Evolutionary conservation across 2,797 vertebrate genomes (phyloP).

Genomic region (Leuciscus waleckii): DNA sequence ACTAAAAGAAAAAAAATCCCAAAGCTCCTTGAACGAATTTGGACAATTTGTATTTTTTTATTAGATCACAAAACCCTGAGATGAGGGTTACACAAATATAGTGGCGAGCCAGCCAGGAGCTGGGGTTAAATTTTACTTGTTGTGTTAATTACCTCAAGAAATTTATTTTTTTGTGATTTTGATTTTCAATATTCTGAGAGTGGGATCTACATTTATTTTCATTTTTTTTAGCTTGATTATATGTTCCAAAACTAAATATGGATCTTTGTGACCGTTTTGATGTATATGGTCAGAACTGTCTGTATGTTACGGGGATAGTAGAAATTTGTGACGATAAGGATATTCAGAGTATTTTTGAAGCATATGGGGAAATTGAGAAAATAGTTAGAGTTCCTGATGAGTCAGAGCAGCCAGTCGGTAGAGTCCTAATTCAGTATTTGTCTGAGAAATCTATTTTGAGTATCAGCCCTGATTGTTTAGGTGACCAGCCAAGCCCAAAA

Average conservation of each 20-base stretch:
- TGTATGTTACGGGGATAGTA: background rate
- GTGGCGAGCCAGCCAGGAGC: background rate
- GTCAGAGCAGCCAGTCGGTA: background rate
- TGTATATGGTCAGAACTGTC: background rate
- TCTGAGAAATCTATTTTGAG: background rate
- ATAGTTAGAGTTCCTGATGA: background rate
- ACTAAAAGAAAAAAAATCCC: no score
- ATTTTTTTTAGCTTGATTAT: background rate
- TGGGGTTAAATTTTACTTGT: background rate
- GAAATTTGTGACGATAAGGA: background rate
- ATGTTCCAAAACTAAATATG: background rate
- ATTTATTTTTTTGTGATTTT: background rate
- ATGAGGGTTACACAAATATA: no score
- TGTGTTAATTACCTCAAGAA: background rate
- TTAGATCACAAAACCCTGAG: no score
- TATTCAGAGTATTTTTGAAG: background rate
- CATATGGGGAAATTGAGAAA: background rate
- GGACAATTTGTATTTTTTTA: no score
- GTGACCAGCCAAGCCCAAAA: background rate
- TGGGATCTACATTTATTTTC: background rate
- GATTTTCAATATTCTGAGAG: background rate
- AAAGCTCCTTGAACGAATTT: no score
- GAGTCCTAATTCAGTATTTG: background rate
- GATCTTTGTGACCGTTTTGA: background rate
- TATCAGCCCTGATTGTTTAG: background rate